Conservation (phyloP, 2,113 vertebrate genomes). For the Calidris pygmaea region DNA sequence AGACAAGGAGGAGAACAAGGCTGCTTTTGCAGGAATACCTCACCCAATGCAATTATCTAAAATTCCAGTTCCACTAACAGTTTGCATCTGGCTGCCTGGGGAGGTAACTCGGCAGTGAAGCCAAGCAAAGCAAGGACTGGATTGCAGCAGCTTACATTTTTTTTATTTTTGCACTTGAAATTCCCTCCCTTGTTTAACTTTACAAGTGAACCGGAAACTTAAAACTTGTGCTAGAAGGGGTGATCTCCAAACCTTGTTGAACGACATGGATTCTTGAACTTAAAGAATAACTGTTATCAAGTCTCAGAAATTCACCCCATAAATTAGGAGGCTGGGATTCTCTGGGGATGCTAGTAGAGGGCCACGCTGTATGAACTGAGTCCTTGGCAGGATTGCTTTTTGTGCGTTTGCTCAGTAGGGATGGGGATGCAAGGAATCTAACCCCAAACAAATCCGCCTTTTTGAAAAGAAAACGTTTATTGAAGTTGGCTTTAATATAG, state of each 20-base stretch:
- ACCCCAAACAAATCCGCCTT: not conserved
- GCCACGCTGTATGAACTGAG: not conserved
- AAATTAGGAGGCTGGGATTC: not conserved
- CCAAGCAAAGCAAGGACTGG: not conserved
- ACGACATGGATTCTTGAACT: not conserved
- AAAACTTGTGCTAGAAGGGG: not conserved
- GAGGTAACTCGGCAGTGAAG: not conserved
- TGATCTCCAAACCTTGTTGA: not conserved
- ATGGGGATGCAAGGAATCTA: not conserved
- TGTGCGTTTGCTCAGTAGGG: not conserved
- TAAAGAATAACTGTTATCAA: not conserved
- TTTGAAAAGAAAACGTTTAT: not conserved
- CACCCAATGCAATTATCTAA: not conserved
- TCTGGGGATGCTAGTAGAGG: not conserved
- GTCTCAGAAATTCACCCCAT: not conserved
- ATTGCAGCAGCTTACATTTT: not conserved
- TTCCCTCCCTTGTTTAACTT: not conserved
- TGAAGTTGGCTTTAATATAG: not conserved
- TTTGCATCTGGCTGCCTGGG: constrained; percentile 16
- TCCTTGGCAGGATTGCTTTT: not conserved
- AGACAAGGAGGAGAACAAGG: not conserved
- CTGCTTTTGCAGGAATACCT: constrained; percentile 13
- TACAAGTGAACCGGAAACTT: not conserved
- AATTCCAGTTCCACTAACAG: not conserved
- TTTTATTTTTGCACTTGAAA: not conserved